phyloP scores from a whole-genome alignment of 2,888 invertebrate species.

The Alloplasta piceator region DNA sequence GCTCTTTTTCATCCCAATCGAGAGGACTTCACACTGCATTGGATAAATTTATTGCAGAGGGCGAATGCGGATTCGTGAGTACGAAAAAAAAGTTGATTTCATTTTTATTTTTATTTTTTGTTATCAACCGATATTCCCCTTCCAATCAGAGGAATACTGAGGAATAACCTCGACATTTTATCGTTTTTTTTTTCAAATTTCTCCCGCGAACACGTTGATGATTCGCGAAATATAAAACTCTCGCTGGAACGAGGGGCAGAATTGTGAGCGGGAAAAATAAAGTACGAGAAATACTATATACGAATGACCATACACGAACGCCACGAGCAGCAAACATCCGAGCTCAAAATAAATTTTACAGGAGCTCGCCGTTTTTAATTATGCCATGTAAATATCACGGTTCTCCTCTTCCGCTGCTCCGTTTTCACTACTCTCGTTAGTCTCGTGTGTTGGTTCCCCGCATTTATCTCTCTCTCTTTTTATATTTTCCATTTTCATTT shows the following conservation, averaged over 20 bases:
- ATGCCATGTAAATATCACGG: constrained; percentile 70
- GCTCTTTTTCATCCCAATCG: no score
- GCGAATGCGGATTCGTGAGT: no score
- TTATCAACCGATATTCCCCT: no score
- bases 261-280: constrained; percentile 19
- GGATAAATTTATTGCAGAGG: no score
- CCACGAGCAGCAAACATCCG: constrained; percentile 14
- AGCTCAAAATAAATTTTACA: constrained; percentile 54
- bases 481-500: constrained; percentile 38
- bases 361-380: constrained; percentile 68
- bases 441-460: not conserved
- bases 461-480: not conserved
- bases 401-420: not conserved
- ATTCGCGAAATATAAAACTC: constrained; percentile 49
- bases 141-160: no score
- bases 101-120: no score
- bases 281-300: constrained; percentile 27
- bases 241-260: constrained; percentile 5
- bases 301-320: not conserved
- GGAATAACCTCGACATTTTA: constrained; percentile 3
- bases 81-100: no score
- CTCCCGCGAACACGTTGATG: constrained; percentile 16
- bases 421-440: not conserved
- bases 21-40: no score
- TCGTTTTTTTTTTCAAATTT: not conserved